Conservation (phyloP, 2,888 invertebrate genomes). For the Galerucella pusilla region DNA sequence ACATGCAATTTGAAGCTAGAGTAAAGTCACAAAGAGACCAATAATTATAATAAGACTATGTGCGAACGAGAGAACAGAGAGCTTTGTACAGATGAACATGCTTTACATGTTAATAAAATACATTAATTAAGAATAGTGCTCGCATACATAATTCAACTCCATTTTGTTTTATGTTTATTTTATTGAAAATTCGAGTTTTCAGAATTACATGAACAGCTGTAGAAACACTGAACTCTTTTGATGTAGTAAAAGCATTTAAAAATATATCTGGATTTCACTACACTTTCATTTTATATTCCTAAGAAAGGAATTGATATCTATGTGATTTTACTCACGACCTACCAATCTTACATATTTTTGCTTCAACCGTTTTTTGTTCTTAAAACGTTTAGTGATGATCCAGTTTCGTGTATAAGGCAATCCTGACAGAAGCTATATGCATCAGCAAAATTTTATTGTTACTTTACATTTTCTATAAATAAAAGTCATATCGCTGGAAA, state of each 20-base stretch:
- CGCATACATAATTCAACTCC: constrained; percentile 27
- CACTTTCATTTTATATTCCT: too few relatives aligned
- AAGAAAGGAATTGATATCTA: too few relatives aligned
- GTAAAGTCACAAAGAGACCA: background rate
- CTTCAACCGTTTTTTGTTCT: too few relatives aligned
- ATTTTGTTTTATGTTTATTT: constrained; percentile 19
- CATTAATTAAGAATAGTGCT: constrained; percentile 38
- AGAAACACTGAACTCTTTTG: too few relatives aligned
- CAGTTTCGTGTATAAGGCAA: too few relatives aligned
- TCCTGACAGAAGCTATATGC: background rate
- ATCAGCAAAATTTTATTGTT: background rate
- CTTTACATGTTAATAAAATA: constrained; percentile 10
- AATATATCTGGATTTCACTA: too few relatives aligned
- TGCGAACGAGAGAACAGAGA: background rate
- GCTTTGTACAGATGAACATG: constrained; percentile 2
- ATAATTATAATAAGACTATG: constrained; percentile 8
- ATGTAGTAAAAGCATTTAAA: too few relatives aligned
- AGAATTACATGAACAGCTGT: background rate
- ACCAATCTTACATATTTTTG: too few relatives aligned
- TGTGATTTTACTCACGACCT: too few relatives aligned
- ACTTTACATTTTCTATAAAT: background rate
- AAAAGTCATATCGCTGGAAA: constrained; percentile 7
- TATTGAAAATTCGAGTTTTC: background rate
- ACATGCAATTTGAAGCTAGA: constrained; percentile 6
- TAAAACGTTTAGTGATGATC: too few relatives aligned